Evolutionary conservation across 2,113 vertebrate genomes (phyloP).

Genomic region (Psettodes erumei): DNA sequence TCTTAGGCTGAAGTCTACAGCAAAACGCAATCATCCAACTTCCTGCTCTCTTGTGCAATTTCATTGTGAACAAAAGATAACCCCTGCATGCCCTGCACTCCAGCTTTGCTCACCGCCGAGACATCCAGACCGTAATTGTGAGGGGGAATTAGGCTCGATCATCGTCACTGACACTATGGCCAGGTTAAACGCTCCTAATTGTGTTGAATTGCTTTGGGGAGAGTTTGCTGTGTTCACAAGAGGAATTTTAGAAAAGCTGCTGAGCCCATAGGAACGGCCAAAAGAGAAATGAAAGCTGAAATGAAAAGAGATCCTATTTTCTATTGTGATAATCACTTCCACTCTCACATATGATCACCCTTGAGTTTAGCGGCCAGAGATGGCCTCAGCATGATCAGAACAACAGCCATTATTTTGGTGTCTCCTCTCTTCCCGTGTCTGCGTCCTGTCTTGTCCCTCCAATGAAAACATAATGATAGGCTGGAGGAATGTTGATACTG

Average conservation of each 20-base stretch:
- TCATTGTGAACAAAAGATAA: conserved; percentile 27
- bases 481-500: conserved; percentile 59
- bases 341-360: conserved; percentile 19
- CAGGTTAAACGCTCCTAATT: conserved; percentile 17
- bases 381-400: conserved; percentile 23
- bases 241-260: conserved; percentile 17
- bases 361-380: conserved; percentile 23
- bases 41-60: conserved; percentile 46
- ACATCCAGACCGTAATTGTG: conserved; percentile 21
- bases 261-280: background rate
- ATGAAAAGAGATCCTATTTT: conserved; percentile 31
- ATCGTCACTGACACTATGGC: background rate
- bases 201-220: conserved; percentile 22
- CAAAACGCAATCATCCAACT: conserved; percentile 40
- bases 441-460: conserved; percentile 38
- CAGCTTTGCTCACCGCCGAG: conserved; percentile 20
- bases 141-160: conserved; percentile 4
- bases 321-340: conserved; percentile 48
- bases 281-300: conserved; percentile 57
- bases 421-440: conserved; percentile 12
- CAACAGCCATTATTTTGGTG: conserved; percentile 24
- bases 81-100: conserved; percentile 25
- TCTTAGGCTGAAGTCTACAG: conserved; percentile 15
- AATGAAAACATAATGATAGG: conserved; percentile 66
- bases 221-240: conserved; percentile 16